Evolutionary conservation across 2,113 vertebrate genomes (phyloP), one percentile per base, ranked within the genome.

Genomic region (Sylvietta virens): DNA sequence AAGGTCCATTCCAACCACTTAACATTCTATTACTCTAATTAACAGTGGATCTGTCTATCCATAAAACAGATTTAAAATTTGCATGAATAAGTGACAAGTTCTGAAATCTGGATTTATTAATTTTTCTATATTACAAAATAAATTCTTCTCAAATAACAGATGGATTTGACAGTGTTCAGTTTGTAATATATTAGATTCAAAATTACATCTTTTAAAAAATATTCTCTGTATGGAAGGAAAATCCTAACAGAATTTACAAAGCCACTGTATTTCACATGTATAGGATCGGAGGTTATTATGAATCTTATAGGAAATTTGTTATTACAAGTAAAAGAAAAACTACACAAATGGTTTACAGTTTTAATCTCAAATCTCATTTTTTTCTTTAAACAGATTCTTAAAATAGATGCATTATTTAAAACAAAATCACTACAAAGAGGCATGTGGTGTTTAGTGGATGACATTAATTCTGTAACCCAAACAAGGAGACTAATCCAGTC

Each of bases 401-500:
- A 91, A 84, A 93, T 19, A 90, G 62, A 88, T 47, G 30, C 28
- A 73, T 93, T 80, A 62, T 56, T 80, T 67, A 10, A 45, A 81
- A 60, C 35, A 39, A 30, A 71, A 26, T 27, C 66, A 57, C 42
- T 77, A 28, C 2, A 3, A 72, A 91, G 66, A 94, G 79, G 87
- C 92, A 95, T 1, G 0, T 82, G 79, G 74, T 90, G 47, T 92
- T 91, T 73, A 50, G 61, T 31, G 78, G 81, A 71, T 70, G 56
- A 66, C 87, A 90, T 77, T 85, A 65, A 88, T 91, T 90, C 71
- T 15, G 30, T 58, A 95, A 95, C 81, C 70, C 93, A 92, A 97
- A 95, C 92, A 96, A 86, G 79, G 72, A 92, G 83, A 91, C 44
- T 67, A 70, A 91, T 86, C 81, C 90, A 44, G 87, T 91, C 47